Evolutionary conservation across 92 coral and sea anemone species (phyloP).

Genomic region (Galaxea fascicularis): DNA sequence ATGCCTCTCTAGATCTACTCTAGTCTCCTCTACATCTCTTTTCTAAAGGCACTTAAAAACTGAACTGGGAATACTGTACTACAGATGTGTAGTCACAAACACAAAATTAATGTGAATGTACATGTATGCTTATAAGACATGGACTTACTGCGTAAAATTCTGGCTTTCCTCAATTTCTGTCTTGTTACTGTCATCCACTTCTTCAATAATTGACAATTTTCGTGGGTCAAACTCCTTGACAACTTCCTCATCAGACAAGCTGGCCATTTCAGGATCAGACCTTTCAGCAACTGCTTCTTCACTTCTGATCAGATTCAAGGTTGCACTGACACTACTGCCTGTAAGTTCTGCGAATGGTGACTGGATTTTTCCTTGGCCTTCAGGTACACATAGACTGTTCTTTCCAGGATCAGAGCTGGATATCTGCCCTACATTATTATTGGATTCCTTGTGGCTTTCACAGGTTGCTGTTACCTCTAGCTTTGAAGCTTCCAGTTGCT

Average conservation of each 20-base stretch:
- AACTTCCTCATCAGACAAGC: neutral
- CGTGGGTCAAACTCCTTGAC: neutral
- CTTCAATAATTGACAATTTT: conserved; percentile 32
- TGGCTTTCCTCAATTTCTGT: neutral
- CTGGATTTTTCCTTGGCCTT: neutral
- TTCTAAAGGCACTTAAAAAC: too few species aligned
- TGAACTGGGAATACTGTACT: too few species aligned
- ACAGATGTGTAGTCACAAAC: too few species aligned
- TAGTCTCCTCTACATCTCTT: too few species aligned
- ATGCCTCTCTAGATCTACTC: too few species aligned
- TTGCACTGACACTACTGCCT: neutral
- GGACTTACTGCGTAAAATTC: conserved; percentile 13
- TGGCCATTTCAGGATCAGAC: neutral
- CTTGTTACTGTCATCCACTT: neutral
- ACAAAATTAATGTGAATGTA: too few species aligned
- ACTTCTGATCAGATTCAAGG: neutral
- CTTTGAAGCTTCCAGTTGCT: neutral
- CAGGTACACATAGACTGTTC: neutral
- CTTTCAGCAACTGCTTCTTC: neutral
- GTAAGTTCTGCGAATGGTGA: neutral
- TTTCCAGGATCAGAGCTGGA: neutral
- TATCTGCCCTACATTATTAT: neutral
- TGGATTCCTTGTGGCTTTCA: neutral
- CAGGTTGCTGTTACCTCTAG: neutral
- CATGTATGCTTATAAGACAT: neutral